Percentiles rank a stretch among this genome's conserved stretches.
phyloP scores from a whole-genome alignment of 1,140 invertebrate species.

The Polypedilum vanderplanki region DNA sequence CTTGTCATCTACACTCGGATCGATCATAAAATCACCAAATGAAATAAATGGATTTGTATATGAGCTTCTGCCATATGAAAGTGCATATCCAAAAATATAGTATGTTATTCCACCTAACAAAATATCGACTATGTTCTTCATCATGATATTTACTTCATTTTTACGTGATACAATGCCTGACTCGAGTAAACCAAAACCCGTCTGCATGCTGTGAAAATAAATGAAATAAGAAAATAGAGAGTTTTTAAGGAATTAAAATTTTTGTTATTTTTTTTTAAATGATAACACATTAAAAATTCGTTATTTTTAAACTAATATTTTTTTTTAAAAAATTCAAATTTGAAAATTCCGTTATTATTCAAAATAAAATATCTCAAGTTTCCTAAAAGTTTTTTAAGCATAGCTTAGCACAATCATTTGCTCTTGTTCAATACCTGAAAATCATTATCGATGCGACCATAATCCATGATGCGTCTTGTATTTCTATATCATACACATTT shows the following conservation, averaged over 20 bases:
- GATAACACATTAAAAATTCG: background rate
- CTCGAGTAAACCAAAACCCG: constrained; percentile 89
- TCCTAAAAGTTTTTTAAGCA: no score
- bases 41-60: constrained; percentile 68
- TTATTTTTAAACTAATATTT: no score
- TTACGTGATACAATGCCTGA: constrained; percentile 87
- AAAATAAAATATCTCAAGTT: no score
- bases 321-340: no score
- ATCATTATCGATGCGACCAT: constrained; percentile 90
- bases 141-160: constrained; percentile 96
- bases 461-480: constrained; percentile 89
- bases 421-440: constrained; percentile 55
- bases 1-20: constrained; percentile 57
- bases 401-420: no score
- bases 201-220: constrained; percentile 65
- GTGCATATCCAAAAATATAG: constrained; percentile 89
- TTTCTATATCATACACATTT: constrained; percentile 47
- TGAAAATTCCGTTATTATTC: no score
- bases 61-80: constrained; percentile 73
- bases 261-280: background rate
- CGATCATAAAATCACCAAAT: constrained; percentile 62
- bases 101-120: constrained; percentile 84
- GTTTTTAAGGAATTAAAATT: no score
- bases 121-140: constrained; percentile 91
- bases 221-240: background rate